Conservation (phyloP, 2,797 vertebrate species). For the Phrynocephalus guinanensis region DNA sequence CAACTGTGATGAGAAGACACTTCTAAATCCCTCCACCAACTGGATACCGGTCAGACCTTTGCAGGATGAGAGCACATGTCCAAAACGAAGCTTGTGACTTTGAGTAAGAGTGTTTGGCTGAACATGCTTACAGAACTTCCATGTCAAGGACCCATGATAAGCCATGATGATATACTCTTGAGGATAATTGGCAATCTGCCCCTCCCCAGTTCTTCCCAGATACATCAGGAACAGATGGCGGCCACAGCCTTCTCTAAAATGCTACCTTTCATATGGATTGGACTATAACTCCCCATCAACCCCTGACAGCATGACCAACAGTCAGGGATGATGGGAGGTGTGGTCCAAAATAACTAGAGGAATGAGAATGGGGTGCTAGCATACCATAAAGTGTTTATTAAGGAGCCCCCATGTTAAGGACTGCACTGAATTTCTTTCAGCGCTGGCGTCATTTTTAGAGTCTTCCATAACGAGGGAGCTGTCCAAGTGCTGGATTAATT, state of each 20-base stretch:
- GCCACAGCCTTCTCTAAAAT: too few relatives aligned
- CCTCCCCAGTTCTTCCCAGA: neutral
- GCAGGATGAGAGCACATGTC: too few relatives aligned
- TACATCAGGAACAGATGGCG: neutral
- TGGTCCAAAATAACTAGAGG: neutral
- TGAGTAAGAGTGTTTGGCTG: too few relatives aligned
- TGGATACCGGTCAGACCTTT: too few relatives aligned
- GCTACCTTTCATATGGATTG: neutral
- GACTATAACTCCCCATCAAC: neutral
- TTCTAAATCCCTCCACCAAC: too few relatives aligned
- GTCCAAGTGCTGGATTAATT: slow-evolving; percentile 32
- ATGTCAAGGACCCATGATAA: too few relatives aligned
- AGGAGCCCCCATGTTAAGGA: neutral
- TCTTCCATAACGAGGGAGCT: slow-evolving; percentile 1
- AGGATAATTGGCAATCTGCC: neutral
- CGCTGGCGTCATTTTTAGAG: neutral
- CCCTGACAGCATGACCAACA: neutral
- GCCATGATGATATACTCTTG: too few relatives aligned
- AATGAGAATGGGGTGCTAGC: neutral
- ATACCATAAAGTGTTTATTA: neutral
- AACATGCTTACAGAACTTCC: too few relatives aligned
- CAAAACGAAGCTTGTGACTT: too few relatives aligned
- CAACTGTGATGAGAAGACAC: too few relatives aligned
- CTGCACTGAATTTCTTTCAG: neutral
- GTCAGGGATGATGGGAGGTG: neutral